Base-by-base conservation (phyloP, 23 tunicate genomes). In the Phallusia fumigata region DNA sequence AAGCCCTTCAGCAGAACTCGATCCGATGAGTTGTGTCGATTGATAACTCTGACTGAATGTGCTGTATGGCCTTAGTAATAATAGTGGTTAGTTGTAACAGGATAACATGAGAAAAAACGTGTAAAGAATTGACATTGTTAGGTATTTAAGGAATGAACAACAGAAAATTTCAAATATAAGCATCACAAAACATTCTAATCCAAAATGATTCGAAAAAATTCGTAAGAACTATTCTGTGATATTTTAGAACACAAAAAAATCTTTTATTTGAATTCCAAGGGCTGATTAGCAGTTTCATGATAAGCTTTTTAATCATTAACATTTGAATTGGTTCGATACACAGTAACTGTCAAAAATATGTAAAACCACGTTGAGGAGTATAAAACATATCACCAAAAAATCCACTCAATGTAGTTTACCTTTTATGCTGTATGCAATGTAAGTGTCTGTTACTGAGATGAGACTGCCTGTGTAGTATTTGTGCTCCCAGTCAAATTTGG, bases 401-500 rank as follows among this genome's bases (percentile, higher is more conserved):
- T n/a, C n/a, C 65, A 45, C 11, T 22, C 75, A 74, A 73, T 31
- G 44, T 78, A 33, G 45, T 72, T 65, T 64, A 91, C 96, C 85
- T 87, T 91, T 87, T 0, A 92, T 92, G 36, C 93, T 75, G 80
- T 92, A 92, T 19, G 97, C 97, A 33, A 88, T 88, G 75, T 87
- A 84, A 0, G 53, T 58, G 84, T 92, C 79, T 2, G 91, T 87
- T n/a, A 88, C 97, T 11, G 91, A 80, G n/a, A 92, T 64, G 18
- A 92, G 82, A 19, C 65, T 87, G 64, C 97, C 97, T 12, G 88
- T 36, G 52, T 92, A 92, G 80, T 80, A 92, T 36, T 79, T 53
- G 49, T 84, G 88, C 76, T 92, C 97, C 97, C 97, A 92, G 36
- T 92, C 97, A 51, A 78, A 91, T 33, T 91, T 91, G 0, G 90